Base-by-base conservation (phyloP, 2,113 vertebrate species). In the Neodontobutis hainanensis region DNA sequence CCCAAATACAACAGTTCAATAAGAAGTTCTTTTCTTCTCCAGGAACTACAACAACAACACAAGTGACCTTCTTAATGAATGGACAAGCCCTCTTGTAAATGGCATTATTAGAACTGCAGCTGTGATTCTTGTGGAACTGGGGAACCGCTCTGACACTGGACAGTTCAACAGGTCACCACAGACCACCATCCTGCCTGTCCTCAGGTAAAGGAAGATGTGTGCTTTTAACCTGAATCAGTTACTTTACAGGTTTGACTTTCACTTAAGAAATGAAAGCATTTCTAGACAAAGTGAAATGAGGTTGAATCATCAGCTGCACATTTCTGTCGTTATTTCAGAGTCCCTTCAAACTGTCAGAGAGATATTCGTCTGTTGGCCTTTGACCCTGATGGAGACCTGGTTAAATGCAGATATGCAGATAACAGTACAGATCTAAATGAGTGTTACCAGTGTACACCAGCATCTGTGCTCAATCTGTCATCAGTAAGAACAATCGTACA, bases 331-430 rank as follows among this genome's bases (percentile, higher is more conserved):
- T 8, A 16, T 19, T 9, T 43, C 38, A 85, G 85, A 65, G 70
- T 83, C 62, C 73, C 83, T 51, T 83, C 67, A 38, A 87, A 83
- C 80, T 85, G 80, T 69, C 8, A 5, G 52, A 71, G 67, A 19
- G 27, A 67, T n/a, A 38, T 79, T 6, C 34, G 8, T 40, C 51
- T 87, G 53, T 46, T 81, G 73, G 48, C 68, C 2, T 80, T 80
- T 47, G 85, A 87, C 56, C 69, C 72, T 7, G 74, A 84, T 5
- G 77, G 74, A 15, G 77, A 87, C 5, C 0, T 14, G 11, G 72
- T 87, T 1, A 46, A 8, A 56, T 83, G 77, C 68, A 78, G 80
- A 70, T 57, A 65, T 34, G 70, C 63, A 35, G 10, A 14, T 7
- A 2, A 8, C 0, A 55, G 0, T 15, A 0, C 0, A 10, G 3